Evolutionary conservation across 2,888 invertebrate genomes (phyloP).

Genomic region (Nomada goodeniana): DNA sequence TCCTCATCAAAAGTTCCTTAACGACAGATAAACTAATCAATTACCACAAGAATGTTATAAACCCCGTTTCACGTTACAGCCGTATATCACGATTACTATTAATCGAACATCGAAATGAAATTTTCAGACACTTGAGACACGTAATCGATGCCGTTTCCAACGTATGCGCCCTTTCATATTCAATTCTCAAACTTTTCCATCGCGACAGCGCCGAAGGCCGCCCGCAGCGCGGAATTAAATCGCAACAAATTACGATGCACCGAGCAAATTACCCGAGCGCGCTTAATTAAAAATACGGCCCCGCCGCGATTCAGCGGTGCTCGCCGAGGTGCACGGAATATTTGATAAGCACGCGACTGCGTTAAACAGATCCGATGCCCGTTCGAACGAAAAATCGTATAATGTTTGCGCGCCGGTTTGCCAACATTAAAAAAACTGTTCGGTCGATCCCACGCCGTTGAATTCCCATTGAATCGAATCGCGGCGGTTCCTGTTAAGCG

Average conservation of each 20-base stretch:
- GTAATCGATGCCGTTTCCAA: not conserved
- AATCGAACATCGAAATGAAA: not conserved
- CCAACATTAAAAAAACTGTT: conserved; percentile 39
- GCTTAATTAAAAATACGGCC: conserved; percentile 40
- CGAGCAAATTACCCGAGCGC: conserved; percentile 1
- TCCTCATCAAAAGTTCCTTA: too few species aligned
- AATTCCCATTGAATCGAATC: not conserved
- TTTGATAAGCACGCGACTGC: conserved; percentile 25
- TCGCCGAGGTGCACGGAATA: conserved; percentile 36
- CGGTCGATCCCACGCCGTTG: conserved; percentile 8
- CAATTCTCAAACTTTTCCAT: not conserved
- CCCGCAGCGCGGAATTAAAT: not conserved
- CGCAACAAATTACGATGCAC: conserved; percentile 24
- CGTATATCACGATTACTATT: too few species aligned
- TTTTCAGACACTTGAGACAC: not conserved
- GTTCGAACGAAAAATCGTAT: conserved; percentile 30
- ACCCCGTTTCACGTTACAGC: too few species aligned
- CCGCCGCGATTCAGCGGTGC: conserved; percentile 9
- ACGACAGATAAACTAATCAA: too few species aligned
- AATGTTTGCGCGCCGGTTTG: conserved; percentile 16
- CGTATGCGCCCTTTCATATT: not conserved
- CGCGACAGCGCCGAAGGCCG: not conserved
- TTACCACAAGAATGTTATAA: too few species aligned
- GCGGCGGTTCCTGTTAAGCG: not conserved
- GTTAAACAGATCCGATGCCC: conserved; percentile 8